These are phyloP conservation scores for Enteromius argenteus DNA, from an alignment of 2,797 vertebrate genomes.

Conservation along the genomic window DNA sequence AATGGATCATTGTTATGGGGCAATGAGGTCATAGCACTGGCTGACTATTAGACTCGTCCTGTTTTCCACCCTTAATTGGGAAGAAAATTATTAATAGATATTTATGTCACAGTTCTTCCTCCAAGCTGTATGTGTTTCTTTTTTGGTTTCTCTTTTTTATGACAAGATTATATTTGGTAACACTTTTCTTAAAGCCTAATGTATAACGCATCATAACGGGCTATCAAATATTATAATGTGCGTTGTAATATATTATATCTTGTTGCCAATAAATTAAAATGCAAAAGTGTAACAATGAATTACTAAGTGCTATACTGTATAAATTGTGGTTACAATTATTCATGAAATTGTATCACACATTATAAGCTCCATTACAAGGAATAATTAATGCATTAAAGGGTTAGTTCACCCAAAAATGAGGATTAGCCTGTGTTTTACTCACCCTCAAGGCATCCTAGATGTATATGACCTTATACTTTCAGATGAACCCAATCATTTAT, in stretches of 20 bases:
- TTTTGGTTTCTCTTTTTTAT: neutral
- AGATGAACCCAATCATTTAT: too few relatives aligned
- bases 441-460: too few relatives aligned
- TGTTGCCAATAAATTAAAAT: neutral
- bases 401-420: too few relatives aligned
- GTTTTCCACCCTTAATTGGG: slow-evolving; percentile 62
- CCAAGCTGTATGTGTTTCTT: neutral
- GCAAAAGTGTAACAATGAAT: too few relatives aligned
- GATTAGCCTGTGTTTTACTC: too few relatives aligned
- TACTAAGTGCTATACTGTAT: neutral
- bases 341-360: too few relatives aligned
- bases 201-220: neutral
- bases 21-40: slow-evolving; percentile 78
- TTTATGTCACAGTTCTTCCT: slow-evolving; percentile 60
- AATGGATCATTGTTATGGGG: slow-evolving; percentile 85
- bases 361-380: too few relatives aligned
- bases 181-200: neutral
- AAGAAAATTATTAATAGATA: slow-evolving; percentile 68
- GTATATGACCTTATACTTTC: too few relatives aligned
- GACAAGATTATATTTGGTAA: neutral
- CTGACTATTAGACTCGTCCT: slow-evolving; percentile 62
- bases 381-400: too few relatives aligned
- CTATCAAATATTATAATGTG: neutral
- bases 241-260: neutral
- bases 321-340: neutral